These are phyloP conservation scores for Melanotaenia boesemani DNA, from an alignment of 2,797 vertebrate species.

Conservation along the genomic window DNA sequence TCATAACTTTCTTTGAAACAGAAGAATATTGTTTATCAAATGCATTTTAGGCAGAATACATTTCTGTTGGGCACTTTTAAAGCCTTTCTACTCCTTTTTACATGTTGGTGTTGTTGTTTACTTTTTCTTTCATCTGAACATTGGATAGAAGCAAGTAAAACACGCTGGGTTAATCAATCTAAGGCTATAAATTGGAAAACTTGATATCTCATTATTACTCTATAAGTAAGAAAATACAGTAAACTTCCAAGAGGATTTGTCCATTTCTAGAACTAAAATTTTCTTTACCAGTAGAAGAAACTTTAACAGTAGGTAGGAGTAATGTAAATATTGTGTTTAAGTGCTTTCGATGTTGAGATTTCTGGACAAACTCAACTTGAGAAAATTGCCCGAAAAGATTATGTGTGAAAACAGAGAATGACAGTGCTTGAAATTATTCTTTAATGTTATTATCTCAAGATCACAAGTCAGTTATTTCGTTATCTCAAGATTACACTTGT, in stretches of 20 bases:
- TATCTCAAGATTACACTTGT: not conserved
- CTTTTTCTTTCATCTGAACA: too few species aligned
- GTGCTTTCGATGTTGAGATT: not conserved
- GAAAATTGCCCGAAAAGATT: not conserved
- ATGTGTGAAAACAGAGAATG: not conserved
- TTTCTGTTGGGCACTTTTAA: not conserved
- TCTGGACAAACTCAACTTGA: not conserved
- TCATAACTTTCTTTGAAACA: not conserved
- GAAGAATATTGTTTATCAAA: too few species aligned
- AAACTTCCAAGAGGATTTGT: too few species aligned
- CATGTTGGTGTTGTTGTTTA: too few species aligned
- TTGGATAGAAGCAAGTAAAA: not conserved
- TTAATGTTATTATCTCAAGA: conserved; percentile 5
- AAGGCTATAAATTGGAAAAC: too few species aligned
- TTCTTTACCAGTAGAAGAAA: not conserved
- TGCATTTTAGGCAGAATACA: not conserved
- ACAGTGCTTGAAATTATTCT: not conserved
- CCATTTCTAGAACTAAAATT: not conserved
- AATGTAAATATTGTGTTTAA: not conserved
- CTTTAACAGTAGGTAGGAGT: not conserved
- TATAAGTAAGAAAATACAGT: too few species aligned
- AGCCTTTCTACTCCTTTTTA: not conserved
- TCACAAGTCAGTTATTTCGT: not conserved
- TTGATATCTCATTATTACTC: too few species aligned
- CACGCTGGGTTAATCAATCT: too few species aligned